Conservation (phyloP, 2,888 invertebrate genomes). For the Epinotia brunnichana region DNA sequence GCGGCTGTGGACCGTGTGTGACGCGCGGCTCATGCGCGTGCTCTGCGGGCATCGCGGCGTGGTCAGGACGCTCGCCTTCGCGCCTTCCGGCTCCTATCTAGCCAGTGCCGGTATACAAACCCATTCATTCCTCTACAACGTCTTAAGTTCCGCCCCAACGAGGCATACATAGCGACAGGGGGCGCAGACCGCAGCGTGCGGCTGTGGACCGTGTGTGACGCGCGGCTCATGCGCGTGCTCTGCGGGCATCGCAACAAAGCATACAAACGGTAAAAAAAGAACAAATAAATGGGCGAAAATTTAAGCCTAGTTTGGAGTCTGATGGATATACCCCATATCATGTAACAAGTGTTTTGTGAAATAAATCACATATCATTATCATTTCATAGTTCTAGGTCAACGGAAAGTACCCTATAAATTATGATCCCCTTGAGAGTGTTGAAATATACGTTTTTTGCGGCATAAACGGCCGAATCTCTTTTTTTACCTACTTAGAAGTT, state of each 20-base stretch:
- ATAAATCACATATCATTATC: no score
- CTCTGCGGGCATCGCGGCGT: slow-evolving; percentile 90
- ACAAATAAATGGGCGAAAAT: no score
- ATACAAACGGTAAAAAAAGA: neutral
- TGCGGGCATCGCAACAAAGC: slow-evolving; percentile 88
- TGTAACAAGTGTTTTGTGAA: no score
- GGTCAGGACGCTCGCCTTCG: slow-evolving; percentile 91
- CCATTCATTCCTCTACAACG: neutral
- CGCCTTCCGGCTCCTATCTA: slow-evolving; percentile 92
- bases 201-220: slow-evolving; percentile 82
- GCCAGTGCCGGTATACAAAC: slow-evolving; percentile 89
- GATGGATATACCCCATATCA: no score
- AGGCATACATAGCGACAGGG: neutral
- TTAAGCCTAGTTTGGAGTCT: no score
- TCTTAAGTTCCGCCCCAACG: neutral
- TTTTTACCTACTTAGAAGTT: no score
- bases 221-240: slow-evolving; percentile 91
- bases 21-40: slow-evolving; percentile 91
- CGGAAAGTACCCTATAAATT: no score
- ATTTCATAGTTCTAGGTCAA: no score
- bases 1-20: slow-evolving; percentile 69
- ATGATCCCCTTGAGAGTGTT: no score
- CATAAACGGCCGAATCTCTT: no score
- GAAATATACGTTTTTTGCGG: no score
- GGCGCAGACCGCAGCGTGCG: neutral